Evolutionary conservation across 2,797 vertebrate species (phyloP).

Genomic region (Enteromius trimaculatus): DNA sequence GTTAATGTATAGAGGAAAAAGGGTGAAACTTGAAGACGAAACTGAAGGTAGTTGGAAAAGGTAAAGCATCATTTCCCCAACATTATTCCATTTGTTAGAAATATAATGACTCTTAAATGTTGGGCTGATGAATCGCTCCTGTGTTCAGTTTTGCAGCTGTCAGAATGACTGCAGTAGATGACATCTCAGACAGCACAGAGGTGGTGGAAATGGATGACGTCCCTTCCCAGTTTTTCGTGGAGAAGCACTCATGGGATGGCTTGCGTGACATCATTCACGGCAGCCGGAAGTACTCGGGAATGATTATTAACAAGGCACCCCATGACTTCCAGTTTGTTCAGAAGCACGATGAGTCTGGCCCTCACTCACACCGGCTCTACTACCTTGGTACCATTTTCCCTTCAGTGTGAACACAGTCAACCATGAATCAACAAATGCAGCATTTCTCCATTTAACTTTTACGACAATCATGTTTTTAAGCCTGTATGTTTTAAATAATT

Average conservation of each 20-base stretch:
- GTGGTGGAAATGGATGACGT: constrained; percentile 88
- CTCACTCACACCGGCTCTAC: constrained; percentile 94
- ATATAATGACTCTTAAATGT: neutral
- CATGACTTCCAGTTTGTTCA: constrained; percentile 97
- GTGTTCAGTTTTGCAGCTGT: constrained; percentile 75
- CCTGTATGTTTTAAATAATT: neutral
- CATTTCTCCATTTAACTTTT: neutral
- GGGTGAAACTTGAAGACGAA: constrained; percentile 90
- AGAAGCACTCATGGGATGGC: constrained; percentile 96
- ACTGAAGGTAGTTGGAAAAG: constrained; percentile 91
- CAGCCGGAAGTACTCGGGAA: constrained; percentile 95
- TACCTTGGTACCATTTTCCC: constrained; percentile 85
- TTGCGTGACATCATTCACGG: constrained; percentile 94
- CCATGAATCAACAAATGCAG: neutral
- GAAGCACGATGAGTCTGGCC: constrained; percentile 89
- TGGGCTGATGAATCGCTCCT: constrained; percentile 24
- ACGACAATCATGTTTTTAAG: neutral
- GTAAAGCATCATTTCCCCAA: constrained; percentile 69
- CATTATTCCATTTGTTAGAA: neutral
- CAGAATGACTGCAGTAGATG: constrained; percentile 89
- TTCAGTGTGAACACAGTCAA: neutral
- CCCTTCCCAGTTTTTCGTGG: constrained; percentile 90
- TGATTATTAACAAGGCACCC: constrained; percentile 95
- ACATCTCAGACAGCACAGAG: constrained; percentile 82
- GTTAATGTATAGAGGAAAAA: constrained; percentile 99